Evolutionary conservation across 2,888 invertebrate species (phyloP).

Genomic region (Acanthosepion pharaonis): DNA sequence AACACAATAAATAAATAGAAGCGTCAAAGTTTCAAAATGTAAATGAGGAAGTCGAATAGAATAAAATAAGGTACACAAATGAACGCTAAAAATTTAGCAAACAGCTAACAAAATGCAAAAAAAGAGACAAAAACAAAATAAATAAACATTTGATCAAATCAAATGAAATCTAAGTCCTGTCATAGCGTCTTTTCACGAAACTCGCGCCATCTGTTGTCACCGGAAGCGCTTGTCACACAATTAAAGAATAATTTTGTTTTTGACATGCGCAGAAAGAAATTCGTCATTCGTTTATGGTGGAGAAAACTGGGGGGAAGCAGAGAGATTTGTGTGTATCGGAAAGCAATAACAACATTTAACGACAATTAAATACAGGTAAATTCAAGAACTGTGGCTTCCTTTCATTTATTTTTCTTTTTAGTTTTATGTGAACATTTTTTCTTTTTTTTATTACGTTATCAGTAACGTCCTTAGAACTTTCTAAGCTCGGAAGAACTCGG

Average conservation of each 20-base stretch:
- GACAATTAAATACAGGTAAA: neutral
- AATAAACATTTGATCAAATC: neutral
- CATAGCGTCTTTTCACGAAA: neutral
- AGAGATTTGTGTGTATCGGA: neutral
- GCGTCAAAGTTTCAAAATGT: neutral
- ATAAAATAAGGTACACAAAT: neutral
- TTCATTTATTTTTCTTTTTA: neutral
- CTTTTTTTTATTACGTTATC: neutral
- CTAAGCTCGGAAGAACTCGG: neutral
- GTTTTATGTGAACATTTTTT: neutral
- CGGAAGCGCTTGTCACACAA: constrained; percentile 14
- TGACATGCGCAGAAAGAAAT: constrained; percentile 22
- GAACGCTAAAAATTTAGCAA: neutral
- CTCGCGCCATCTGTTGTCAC: neutral
- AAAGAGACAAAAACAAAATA: neutral
- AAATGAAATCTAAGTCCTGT: constrained; percentile 6
- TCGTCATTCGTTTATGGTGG: neutral
- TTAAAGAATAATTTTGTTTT: neutral
- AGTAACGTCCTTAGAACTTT: neutral
- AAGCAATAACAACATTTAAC: neutral
- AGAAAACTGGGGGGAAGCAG: neutral
- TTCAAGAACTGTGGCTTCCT: neutral
- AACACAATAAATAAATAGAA: neutral
- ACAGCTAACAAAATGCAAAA: neutral
- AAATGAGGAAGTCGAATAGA: neutral